These are phyloP conservation scores for Cydia pomonella DNA, from an alignment of 1,140 invertebrate genomes.

Conservation along the genomic window DNA sequence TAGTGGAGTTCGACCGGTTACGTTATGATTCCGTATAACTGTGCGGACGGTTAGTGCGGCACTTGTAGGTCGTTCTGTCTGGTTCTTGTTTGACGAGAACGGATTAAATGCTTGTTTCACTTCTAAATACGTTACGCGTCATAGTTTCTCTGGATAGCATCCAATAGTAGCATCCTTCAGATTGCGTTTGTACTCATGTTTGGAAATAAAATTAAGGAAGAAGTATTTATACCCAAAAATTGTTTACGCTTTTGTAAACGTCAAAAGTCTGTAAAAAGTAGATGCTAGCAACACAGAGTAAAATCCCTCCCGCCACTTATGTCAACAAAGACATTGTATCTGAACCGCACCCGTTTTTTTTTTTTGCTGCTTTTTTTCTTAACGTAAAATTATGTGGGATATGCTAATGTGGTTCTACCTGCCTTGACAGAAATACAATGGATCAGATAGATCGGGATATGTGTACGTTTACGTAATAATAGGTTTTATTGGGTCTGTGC, in stretches of 20 bases:
- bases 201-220: too few species aligned
- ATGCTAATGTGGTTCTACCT: conserved; percentile 16
- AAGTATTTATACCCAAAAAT: too few species aligned
- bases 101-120: not conserved
- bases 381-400: not conserved
- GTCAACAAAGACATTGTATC: conserved; percentile 42
- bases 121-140: too few species aligned
- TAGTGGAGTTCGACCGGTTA: too few species aligned
- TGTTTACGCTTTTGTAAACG: not conserved
- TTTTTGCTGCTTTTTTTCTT: not conserved
- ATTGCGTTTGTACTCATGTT: too few species aligned
- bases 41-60: conserved; percentile 5
- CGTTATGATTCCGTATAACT: conserved; percentile 23
- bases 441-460: not conserved
- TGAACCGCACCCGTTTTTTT: conserved; percentile 23
- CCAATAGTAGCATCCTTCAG: too few species aligned
- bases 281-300: conserved; percentile 15
- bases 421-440: not conserved
- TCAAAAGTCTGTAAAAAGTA: not conserved
- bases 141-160: too few species aligned
- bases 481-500: not conserved
- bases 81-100: not conserved
- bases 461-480: conserved; percentile 11
- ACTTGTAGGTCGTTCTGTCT: not conserved
- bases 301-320: conserved; percentile 35